phyloP scores from a whole-genome alignment of 1,140 invertebrate species.

The Oppia nitens region DNA sequence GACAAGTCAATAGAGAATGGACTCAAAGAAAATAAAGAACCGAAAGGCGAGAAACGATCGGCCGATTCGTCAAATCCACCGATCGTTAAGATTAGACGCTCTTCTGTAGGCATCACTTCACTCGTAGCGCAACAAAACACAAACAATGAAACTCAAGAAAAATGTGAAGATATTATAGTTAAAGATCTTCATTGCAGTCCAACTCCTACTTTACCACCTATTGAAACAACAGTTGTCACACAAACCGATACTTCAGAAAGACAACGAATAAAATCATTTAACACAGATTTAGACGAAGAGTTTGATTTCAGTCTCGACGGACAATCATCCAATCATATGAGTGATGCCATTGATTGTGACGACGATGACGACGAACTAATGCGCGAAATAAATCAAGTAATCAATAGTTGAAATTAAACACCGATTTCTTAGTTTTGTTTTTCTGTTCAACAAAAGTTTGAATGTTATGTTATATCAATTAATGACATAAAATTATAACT shows the following conservation, averaged over 20 bases:
- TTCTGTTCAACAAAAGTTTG: no score
- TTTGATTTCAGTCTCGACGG: background rate
- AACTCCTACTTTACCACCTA: no score
- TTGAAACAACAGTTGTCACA: background rate
- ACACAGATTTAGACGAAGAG: background rate
- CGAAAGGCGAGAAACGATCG: background rate
- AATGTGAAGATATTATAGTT: background rate
- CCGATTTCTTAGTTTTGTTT: no score
- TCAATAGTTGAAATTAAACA: conserved; percentile 16
- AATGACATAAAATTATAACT: no score
- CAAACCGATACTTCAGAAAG: background rate
- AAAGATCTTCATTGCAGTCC: background rate
- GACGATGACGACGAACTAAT: conserved; percentile 19
- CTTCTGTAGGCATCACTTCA: background rate
- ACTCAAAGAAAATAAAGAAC: background rate
- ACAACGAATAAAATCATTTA: background rate
- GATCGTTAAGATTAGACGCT: conserved; percentile 2
- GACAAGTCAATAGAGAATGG: background rate
- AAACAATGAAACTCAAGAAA: background rate
- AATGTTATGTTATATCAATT: no score
- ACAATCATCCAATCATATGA: background rate
- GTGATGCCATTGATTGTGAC: conserved; percentile 2
- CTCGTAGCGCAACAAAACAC: background rate
- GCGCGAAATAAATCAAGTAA: conserved; percentile 18
- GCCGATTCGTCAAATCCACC: background rate